A percentile compares a stretch with the other conserved stretches of the same genome.
Evolutionary conservation across 2,797 vertebrate species (phyloP).

Genomic region (Anabacerthia variegaticeps): DNA sequence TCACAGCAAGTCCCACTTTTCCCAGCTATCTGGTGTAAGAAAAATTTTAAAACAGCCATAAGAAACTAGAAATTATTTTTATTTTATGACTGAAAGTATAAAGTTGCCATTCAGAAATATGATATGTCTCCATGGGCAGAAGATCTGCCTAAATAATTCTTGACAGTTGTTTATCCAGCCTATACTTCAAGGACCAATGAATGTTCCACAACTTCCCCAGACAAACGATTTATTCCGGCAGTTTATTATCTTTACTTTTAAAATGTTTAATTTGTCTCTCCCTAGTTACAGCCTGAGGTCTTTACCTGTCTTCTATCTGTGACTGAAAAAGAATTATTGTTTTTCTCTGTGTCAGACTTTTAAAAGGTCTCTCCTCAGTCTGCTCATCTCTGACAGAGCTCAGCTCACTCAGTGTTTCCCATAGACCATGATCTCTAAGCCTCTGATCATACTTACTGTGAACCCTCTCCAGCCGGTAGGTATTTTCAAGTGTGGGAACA

Average conservation of each 20-base stretch:
- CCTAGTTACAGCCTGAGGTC: neutral
- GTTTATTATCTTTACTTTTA: neutral
- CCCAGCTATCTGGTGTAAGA: neutral
- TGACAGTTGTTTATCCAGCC: neutral
- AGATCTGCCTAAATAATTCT: neutral
- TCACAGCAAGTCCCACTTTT: neutral
- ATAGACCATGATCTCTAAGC: neutral
- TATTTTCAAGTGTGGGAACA: neutral
- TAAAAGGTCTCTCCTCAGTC: neutral
- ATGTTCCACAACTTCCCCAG: neutral
- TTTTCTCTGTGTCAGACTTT: neutral
- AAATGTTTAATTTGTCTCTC: neutral
- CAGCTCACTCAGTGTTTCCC: neutral
- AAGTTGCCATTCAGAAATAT: neutral
- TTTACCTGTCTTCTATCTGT: neutral
- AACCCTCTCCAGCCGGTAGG: neutral
- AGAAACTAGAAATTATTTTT: neutral
- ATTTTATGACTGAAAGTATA: neutral
- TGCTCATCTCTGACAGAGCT: neutral
- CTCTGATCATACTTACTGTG: neutral
- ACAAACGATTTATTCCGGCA: neutral
- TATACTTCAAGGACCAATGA: neutral
- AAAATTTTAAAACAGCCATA: neutral
- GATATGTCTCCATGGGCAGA: neutral
- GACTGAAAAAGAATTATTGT: neutral